A percentile compares a stretch with the other conserved stretches of the same genome.
Evolutionary conservation across 1,140 invertebrate species (phyloP).

Genomic region (Diuraphis noxia): DNA sequence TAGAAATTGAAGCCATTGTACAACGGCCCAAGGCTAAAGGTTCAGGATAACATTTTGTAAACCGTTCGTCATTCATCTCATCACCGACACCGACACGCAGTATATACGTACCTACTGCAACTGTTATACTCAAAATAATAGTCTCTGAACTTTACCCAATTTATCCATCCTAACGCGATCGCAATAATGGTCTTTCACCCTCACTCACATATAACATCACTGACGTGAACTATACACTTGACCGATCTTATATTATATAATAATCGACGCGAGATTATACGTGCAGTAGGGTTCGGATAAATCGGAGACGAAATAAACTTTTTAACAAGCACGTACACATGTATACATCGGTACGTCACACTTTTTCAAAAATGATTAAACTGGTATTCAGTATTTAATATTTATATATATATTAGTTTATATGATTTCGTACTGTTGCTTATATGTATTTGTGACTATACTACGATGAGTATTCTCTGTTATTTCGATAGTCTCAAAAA

Average conservation of each 20-base stretch:
- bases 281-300: background rate
- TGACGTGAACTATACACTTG: background rate
- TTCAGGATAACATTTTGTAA: background rate
- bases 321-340: background rate
- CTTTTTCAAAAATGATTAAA: background rate
- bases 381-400: background rate
- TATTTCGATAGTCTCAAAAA: background rate
- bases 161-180: background rate
- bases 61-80: background rate
- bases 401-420: background rate
- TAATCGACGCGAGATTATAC: background rate
- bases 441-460: background rate
- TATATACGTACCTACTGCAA: too few relatives aligned
- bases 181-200: background rate
- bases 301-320: background rate
- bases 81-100: too few relatives aligned
- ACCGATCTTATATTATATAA: background rate
- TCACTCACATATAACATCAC: background rate
- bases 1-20: background rate
- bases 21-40: background rate
- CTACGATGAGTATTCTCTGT: background rate
- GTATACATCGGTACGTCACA: background rate
- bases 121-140: slow-evolving; percentile 10
- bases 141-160: background rate
- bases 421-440: background rate